phyloP scores from a whole-genome alignment of 2,888 invertebrate genomes.

The Crepidodera aurea region DNA sequence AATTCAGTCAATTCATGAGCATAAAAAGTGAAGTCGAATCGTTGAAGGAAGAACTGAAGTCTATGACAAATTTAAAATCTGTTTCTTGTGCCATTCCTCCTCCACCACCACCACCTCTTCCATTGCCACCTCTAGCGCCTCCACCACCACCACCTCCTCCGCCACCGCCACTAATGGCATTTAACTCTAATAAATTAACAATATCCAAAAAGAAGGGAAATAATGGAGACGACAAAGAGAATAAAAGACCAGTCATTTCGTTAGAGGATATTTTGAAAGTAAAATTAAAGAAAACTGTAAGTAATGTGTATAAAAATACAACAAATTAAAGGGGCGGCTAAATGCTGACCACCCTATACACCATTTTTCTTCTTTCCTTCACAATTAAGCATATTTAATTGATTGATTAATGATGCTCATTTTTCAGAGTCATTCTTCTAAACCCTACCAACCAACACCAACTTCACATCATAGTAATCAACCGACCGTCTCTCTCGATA shows the following conservation, averaged over 20 bases:
- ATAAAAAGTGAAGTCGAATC: constrained; percentile 40
- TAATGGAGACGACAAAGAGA: constrained; percentile 29
- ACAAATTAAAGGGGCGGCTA: too few species aligned
- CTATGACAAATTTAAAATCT: constrained; percentile 17
- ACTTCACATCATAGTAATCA: constrained; percentile 41
- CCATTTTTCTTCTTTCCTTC: too few species aligned
- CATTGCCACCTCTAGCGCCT: constrained; percentile 53
- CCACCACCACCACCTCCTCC: constrained; percentile 49
- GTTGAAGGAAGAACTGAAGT: constrained; percentile 40
- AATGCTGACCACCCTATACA: too few species aligned
- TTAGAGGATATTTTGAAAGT: constrained; percentile 59
- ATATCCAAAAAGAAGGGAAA: constrained; percentile 41
- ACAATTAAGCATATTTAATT: too few species aligned
- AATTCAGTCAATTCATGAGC: constrained; percentile 36
- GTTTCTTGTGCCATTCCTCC: constrained; percentile 29
- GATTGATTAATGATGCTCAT: too few species aligned
- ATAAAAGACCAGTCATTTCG: constrained; percentile 55
- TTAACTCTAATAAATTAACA: constrained; percentile 37
- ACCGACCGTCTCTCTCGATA: constrained; percentile 52
- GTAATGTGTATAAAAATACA: too few species aligned
- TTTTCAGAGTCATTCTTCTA: too few species aligned
- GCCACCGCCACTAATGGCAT: constrained; percentile 47
- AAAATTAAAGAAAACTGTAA: constrained; percentile 57
- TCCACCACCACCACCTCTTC: constrained; percentile 45
- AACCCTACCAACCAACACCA: constrained; percentile 31